These are phyloP conservation scores for Bujurquina vittata DNA, from an alignment of 2,113 vertebrate genomes.

Conservation along the genomic window DNA sequence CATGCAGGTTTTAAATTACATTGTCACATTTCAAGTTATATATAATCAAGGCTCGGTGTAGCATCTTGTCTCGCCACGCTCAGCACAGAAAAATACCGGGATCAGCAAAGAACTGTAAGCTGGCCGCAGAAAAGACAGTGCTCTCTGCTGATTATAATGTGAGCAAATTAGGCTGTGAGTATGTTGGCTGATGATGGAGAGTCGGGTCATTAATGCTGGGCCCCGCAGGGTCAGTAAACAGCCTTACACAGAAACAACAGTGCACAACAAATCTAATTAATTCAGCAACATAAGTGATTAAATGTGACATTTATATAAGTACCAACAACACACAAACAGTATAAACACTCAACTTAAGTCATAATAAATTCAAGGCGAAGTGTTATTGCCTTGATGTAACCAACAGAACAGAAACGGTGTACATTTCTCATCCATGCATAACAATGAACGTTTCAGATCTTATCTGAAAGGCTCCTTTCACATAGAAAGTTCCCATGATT, in stretches of 20 bases:
- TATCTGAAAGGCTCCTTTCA: not conserved
- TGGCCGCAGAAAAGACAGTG: constrained; percentile 49
- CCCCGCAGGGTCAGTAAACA: constrained; percentile 45
- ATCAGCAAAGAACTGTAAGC: constrained; percentile 47
- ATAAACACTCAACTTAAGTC: not conserved
- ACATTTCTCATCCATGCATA: not conserved
- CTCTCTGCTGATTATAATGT: constrained; percentile 67
- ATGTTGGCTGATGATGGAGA: constrained; percentile 44
- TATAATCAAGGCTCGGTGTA: not conserved
- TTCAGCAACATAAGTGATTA: not conserved
- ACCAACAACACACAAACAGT: not conserved
- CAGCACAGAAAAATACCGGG: constrained; percentile 16
- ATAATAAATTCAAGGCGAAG: not conserved
- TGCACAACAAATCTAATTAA: constrained; percentile 44
- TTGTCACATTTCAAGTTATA: constrained; percentile 16
- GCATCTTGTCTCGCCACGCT: not conserved
- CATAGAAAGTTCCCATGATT: not conserved
- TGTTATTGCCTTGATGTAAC: constrained; percentile 12
- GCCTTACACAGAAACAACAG: constrained; percentile 23
- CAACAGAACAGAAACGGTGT: not conserved
- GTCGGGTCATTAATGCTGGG: not conserved
- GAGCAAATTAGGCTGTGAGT: constrained; percentile 65
- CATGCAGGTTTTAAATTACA: constrained; percentile 3
- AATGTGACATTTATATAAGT: constrained; percentile 19
- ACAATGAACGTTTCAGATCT: not conserved